Conservation (phyloP, 2,797 vertebrate species). For the Huso huso region DNA sequence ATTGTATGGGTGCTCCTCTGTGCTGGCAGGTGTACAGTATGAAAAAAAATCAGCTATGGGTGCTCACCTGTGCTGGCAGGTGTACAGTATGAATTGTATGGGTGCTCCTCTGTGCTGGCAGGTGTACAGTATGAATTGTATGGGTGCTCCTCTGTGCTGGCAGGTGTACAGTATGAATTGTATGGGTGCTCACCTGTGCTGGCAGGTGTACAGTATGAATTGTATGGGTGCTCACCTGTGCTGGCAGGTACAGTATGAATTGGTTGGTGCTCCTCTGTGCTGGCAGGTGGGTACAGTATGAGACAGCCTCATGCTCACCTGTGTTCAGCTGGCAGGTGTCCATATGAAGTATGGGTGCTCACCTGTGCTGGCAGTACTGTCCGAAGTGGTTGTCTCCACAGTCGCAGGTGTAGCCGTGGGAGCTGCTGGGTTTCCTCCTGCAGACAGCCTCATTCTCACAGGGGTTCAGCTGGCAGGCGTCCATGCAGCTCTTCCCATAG, state of each 20-base stretch:
- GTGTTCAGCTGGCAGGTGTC: slow-evolving; percentile 41
- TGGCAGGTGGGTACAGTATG: slow-evolving; percentile 66
- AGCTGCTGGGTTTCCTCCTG: slow-evolving; percentile 72
- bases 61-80: no score
- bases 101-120: no score
- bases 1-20: no score
- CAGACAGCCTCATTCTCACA: slow-evolving; percentile 91
- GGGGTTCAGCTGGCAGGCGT: slow-evolving; percentile 89
- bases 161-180: no score
- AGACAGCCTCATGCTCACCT: no score
- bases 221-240: slow-evolving; percentile 63
- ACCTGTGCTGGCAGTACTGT: slow-evolving; percentile 96
- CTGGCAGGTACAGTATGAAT: slow-evolving; percentile 56
- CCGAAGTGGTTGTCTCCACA: slow-evolving; percentile 86
- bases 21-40: no score
- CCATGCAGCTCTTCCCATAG: slow-evolving; percentile 80
- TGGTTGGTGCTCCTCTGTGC: slow-evolving; percentile 63
- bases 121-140: no score
- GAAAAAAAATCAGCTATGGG: no score
- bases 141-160: no score
- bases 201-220: slow-evolving; percentile 48
- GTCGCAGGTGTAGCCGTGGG: slow-evolving; percentile 83
- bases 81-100: no score
- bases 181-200: slow-evolving; percentile 69
- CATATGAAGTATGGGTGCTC: no score